Evolutionary conservation across 2,888 invertebrate species (phyloP), one percentile per base, ranked within the genome.

Genomic region (Idaea dimidiata): DNA sequence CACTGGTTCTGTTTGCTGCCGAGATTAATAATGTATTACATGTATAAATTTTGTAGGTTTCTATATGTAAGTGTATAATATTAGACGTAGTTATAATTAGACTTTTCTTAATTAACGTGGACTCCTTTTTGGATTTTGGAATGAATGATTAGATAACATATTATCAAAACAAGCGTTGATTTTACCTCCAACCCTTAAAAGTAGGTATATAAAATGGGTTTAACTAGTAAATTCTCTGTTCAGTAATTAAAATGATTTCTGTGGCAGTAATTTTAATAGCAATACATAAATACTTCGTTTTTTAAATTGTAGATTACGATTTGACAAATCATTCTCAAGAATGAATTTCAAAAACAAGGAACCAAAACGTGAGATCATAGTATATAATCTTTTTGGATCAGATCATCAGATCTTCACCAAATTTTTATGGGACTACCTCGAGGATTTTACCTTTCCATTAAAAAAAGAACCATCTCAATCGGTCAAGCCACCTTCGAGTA

Each of bases 1-100:
- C 67, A 72, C 59, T 58, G 59, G 16, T 61, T 32, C 33, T 60
- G 61, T 17, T 17, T 16, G 56, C 7, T 18, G 14, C 56, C 14
- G 18, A 17, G 18, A 17, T 56, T 54, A 17, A 54, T 14, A n/a
- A 14, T 43, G 43, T 43, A 43, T 8, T 43, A 33, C 14, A 43
- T 10, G 14, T 10, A 43, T 1, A 33, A 43, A 8, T 43, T 8
- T 0, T 43, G 43, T 43, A 1, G 24, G 5, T 24, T 1, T 24
- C 3, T 24, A 24, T 24, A 24, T 24, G 24, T 24, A 24, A 24
- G 24, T 24, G 24, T 24, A 24, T 24, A 24, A 3, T 24, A 5
- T 24, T 24, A 24, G 5, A 3, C 3, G 1, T 24, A 24, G 3
- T 24, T 24, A 10, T 43, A 14, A 8, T 43, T 43, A 14, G 10